phyloP scores from a whole-genome alignment of 2,113 vertebrate genomes.

The Candoia aspera region DNA sequence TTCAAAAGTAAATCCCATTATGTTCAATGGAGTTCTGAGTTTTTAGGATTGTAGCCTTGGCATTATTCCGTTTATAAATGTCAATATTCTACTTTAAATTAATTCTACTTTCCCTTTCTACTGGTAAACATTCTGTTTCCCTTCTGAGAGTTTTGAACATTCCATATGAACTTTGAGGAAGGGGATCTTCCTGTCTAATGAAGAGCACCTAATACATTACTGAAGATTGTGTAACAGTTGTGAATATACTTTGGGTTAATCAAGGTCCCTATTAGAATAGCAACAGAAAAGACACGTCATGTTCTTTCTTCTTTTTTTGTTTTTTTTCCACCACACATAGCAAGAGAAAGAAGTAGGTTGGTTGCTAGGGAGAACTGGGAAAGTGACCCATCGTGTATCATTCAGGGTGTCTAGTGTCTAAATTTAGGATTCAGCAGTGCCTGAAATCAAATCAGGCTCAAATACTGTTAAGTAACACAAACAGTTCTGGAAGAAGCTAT shows the following conservation, averaged over 20 bases:
- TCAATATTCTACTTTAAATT: neutral
- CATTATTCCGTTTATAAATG: neutral
- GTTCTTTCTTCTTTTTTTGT: neutral
- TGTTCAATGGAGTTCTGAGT: neutral
- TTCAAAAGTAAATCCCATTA: neutral
- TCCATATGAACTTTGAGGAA: neutral
- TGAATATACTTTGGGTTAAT: neutral
- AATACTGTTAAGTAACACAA: neutral
- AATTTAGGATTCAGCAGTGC: neutral
- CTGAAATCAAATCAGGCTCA: slow-evolving; percentile 14
- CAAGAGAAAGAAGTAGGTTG: neutral
- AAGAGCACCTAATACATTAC: neutral
- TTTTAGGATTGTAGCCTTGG: too few relatives aligned
- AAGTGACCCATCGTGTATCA: neutral
- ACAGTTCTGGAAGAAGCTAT: neutral
- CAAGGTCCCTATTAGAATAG: neutral
- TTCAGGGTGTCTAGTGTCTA: slow-evolving; percentile 1
- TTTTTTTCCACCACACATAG: neutral
- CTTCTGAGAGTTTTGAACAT: neutral
- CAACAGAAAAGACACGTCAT: neutral
- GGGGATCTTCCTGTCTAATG: neutral
- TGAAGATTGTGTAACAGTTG: neutral
- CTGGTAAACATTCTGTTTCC: neutral
- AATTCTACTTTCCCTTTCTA: neutral
- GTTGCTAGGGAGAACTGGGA: slow-evolving; percentile 14